Percentiles rank a stretch among this genome's conserved stretches.
phyloP scores from a whole-genome alignment of 2,797 vertebrate species.

The Phoebastria nigripes region DNA sequence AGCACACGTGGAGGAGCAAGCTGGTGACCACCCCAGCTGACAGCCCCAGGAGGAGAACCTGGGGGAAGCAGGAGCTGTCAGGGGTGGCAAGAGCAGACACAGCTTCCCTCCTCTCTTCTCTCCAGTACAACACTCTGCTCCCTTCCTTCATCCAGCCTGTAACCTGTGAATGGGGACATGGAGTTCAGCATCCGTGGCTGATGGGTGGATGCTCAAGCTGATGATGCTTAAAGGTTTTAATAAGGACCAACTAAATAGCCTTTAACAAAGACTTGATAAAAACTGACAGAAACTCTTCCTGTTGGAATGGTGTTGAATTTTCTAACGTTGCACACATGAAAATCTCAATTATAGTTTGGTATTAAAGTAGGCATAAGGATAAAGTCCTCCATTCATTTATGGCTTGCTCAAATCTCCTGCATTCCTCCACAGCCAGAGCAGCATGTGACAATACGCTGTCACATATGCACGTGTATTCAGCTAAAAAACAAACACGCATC shows the following conservation, averaged over 20 bases:
- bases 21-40: neutral
- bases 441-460: fast-evolving
- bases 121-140: neutral
- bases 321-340: neutral
- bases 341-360: neutral
- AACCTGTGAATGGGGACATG: neutral
- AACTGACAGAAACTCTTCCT: neutral
- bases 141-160: neutral
- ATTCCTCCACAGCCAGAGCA: neutral
- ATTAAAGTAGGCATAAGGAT: neutral
- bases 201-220: neutral
- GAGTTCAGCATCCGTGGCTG: neutral
- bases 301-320: neutral
- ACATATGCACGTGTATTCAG: fast-evolving
- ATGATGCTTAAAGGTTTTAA: neutral
- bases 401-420: neutral
- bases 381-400: neutral
- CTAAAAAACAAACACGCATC: too few species aligned
- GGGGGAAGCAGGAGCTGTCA: neutral
- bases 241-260: neutral
- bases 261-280: neutral
- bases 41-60: neutral
- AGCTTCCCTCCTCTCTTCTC: neutral
- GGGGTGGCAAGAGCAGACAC: neutral
- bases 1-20: neutral